These are phyloP conservation scores for Tragelaphus imberbis DNA, from an alignment of 2,113 vertebrate genomes.

Conservation along the genomic window DNA sequence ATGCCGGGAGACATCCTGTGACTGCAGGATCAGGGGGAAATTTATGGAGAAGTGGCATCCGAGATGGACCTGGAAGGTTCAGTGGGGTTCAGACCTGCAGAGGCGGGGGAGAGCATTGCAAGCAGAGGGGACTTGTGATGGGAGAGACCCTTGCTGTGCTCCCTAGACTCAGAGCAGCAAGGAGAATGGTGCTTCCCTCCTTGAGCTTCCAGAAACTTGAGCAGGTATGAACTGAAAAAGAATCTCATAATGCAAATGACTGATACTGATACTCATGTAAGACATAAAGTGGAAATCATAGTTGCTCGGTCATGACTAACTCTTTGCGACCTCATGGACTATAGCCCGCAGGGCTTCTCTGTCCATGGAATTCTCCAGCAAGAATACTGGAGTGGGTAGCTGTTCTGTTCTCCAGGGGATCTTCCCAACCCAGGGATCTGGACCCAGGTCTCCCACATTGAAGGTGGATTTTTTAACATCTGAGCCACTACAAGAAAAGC, in stretches of 20 bases:
- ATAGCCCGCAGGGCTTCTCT: accelerated
- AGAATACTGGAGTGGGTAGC: background rate
- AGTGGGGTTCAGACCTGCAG: background rate
- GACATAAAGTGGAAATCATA: background rate
- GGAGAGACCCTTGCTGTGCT: background rate
- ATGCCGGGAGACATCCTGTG: background rate
- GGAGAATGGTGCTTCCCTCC: background rate
- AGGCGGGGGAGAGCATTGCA: background rate
- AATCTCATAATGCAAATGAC: background rate
- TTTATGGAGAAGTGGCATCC: background rate
- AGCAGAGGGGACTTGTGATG: background rate
- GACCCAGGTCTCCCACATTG: background rate
- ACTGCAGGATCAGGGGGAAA: background rate
- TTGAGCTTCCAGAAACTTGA: background rate
- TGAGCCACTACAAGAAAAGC: background rate
- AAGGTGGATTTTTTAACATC: background rate
- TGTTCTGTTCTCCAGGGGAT: background rate
- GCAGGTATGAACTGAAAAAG: background rate
- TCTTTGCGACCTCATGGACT: background rate
- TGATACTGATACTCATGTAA: background rate
- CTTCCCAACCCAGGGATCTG: background rate
- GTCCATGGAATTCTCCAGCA: background rate
- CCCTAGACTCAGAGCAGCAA: background rate
- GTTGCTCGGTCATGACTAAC: background rate
- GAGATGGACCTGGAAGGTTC: background rate